These are phyloP conservation scores for Syngnathus rostellatus DNA, from an alignment of 2,797 vertebrate genomes.

Conservation along the genomic window DNA sequence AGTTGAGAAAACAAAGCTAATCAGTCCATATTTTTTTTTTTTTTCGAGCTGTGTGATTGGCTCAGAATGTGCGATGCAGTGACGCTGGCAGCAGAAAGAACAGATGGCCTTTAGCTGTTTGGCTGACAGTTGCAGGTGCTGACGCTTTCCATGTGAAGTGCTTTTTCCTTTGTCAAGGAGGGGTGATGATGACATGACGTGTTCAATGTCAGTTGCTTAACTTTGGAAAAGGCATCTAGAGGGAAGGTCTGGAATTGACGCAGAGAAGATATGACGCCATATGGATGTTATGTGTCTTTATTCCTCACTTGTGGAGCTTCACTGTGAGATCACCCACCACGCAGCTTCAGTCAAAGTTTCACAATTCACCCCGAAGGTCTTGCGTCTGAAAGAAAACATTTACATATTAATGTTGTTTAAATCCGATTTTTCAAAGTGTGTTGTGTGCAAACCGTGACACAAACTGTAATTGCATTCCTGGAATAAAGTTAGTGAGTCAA, in stretches of 20 bases:
- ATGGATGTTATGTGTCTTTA: conserved; percentile 42
- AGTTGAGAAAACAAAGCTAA: conserved; percentile 25
- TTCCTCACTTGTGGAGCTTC: conserved; percentile 16
- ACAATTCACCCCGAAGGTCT: not conserved
- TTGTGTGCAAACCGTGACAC: conserved; percentile 29
- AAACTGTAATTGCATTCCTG: conserved; percentile 35
- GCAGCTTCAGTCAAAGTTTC: not conserved
- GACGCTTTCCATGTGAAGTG: conserved; percentile 31
- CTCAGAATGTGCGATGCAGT: conserved; percentile 17
- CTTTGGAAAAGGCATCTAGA: conserved; percentile 38
- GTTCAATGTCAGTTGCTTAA: conserved; percentile 17
- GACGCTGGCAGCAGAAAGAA: conserved; percentile 11
- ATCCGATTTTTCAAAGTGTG: conserved; percentile 4
- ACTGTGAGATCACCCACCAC: conserved; percentile 25
- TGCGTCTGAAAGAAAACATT: too few relatives aligned
- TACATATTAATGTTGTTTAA: too few relatives aligned
- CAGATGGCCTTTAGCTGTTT: conserved; percentile 32
- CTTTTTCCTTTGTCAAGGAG: conserved; percentile 10
- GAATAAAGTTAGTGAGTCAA: conserved; percentile 37
- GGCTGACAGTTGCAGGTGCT: conserved; percentile 14
- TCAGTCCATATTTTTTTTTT: not conserved
- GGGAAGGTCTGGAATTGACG: conserved; percentile 32
- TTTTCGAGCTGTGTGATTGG: conserved; percentile 11
- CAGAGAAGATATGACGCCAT: conserved; percentile 43
- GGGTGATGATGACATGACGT: conserved; percentile 35